These are phyloP conservation scores for Pavo muticus DNA, from an alignment of 2,113 vertebrate species.

Conservation along the genomic window DNA sequence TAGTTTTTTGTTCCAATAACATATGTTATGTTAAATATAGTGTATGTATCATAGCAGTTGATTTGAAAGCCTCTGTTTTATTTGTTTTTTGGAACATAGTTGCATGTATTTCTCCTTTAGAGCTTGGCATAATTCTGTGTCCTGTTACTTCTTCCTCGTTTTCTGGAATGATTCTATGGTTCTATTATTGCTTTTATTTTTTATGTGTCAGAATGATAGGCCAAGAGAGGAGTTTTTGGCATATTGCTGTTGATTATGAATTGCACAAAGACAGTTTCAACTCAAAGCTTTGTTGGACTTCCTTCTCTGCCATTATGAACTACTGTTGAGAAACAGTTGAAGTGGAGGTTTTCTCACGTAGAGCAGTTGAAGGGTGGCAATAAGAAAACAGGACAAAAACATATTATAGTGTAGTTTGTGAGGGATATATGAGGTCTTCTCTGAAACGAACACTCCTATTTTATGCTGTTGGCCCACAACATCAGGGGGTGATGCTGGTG, in stretches of 20 bases:
- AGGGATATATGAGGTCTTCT: neutral
- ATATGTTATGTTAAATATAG: neutral
- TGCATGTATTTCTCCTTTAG: neutral
- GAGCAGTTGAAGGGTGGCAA: neutral
- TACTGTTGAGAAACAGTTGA: neutral
- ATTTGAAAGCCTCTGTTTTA: neutral
- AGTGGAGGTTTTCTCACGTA: neutral
- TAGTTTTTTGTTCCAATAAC: neutral
- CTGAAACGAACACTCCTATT: too few species aligned
- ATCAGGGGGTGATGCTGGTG: too few species aligned
- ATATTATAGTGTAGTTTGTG: neutral
- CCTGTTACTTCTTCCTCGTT: neutral
- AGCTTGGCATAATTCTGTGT: neutral
- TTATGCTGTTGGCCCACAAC: too few species aligned
- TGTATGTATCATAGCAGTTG: neutral
- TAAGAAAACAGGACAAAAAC: neutral
- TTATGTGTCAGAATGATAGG: neutral
- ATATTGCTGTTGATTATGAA: neutral
- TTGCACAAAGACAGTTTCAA: neutral
- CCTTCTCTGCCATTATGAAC: too few species aligned
- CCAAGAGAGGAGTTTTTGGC: too few species aligned
- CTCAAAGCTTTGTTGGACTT: neutral
- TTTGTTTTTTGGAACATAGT: neutral
- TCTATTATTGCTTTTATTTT: neutral
- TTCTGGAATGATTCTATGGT: neutral